phyloP scores from a whole-genome alignment of 2,888 invertebrate species.

The Sphaerophoria rueppellii region DNA sequence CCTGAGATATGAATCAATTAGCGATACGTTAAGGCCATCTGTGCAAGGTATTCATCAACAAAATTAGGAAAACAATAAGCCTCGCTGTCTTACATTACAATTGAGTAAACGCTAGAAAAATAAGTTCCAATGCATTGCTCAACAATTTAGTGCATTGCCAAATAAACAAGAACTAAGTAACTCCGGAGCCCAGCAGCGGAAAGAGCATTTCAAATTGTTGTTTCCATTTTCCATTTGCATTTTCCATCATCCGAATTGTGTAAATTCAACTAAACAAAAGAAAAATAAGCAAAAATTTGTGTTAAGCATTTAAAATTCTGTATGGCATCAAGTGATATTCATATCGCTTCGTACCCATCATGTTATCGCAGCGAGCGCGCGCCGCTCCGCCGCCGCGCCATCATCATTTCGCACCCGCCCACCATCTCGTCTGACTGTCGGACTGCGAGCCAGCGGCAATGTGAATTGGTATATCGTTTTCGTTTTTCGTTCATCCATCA shows the following conservation, averaged over 20 bases:
- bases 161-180: not conserved
- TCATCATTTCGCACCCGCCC: not conserved
- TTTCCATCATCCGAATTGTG: conserved; percentile 62
- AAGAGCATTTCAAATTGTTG: conserved; percentile 58
- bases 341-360: conserved; percentile 48
- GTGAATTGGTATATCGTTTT: conserved; percentile 25
- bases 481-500: conserved; percentile 58
- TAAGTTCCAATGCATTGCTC: conserved; percentile 62
- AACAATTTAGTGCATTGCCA: conserved; percentile 58
- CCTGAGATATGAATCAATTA: not conserved
- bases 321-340: conserved; percentile 62
- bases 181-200: conserved; percentile 1
- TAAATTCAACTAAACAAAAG: conserved; percentile 69
- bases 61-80: not conserved
- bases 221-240: conserved; percentile 62
- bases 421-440: not conserved
- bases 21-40: not conserved
- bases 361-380: not conserved
- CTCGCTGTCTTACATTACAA: not conserved
- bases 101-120: conserved; percentile 3
- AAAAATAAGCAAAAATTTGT: conserved; percentile 58
- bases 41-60: not conserved
- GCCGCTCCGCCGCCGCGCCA: not conserved
- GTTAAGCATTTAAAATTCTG: conserved; percentile 62
- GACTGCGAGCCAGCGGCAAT: too few relatives aligned